Percentiles rank a stretch among this genome's conserved stretches.
phyloP scores from a whole-genome alignment of 1,140 invertebrate genomes.

The Eubasilissa regina region DNA sequence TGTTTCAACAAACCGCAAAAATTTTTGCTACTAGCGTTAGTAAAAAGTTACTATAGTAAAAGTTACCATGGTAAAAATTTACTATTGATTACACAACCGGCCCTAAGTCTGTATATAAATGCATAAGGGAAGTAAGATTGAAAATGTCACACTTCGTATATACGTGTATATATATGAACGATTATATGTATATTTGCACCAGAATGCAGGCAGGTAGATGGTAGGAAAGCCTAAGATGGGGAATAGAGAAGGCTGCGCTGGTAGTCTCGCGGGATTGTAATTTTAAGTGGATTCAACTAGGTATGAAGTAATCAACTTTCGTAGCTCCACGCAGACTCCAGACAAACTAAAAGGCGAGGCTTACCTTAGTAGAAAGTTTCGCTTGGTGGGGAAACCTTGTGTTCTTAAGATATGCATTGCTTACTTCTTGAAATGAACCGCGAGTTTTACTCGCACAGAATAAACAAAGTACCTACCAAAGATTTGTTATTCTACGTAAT shows the following conservation, averaged over 20 bases:
- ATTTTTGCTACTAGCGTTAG: too few species aligned
- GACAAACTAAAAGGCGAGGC: conserved; percentile 50
- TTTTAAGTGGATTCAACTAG: conserved; percentile 57
- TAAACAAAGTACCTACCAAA: not conserved
- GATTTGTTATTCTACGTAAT: too few species aligned
- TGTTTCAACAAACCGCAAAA: too few species aligned
- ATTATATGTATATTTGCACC: too few species aligned
- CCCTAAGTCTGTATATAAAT: too few species aligned
- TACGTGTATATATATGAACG: too few species aligned
- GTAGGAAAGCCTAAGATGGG: not conserved
- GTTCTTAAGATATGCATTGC: conserved; percentile 12
- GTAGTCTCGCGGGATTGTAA: conserved; percentile 57
- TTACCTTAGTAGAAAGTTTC: conserved; percentile 57
- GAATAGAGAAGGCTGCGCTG: conserved; percentile 24
- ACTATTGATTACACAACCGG: too few species aligned
- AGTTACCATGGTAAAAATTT: too few species aligned
- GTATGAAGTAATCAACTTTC: conserved; percentile 61
- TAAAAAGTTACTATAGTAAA: too few species aligned
- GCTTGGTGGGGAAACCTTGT: conserved; percentile 3
- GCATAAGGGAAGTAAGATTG: too few species aligned
- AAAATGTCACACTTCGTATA: too few species aligned
- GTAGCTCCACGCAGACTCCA: conserved; percentile 40
- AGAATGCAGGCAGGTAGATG: too few species aligned
- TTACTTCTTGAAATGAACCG: conserved; percentile 11
- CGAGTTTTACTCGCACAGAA: not conserved